Base-by-base conservation (phyloP, 2,888 invertebrate species). In the Diplolepis rosae region DNA sequence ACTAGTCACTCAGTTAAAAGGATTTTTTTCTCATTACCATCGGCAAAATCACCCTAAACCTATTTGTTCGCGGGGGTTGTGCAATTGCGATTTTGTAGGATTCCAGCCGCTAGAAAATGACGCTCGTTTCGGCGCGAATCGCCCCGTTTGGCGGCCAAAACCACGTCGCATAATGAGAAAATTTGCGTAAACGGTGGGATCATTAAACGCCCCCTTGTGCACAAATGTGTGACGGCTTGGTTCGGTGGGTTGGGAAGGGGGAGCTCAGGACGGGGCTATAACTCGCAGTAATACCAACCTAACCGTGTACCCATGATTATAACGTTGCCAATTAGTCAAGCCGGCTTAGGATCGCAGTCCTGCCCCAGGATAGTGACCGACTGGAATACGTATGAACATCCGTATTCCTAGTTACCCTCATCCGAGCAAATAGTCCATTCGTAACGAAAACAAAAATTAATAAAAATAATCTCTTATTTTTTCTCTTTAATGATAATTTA, bases 231-330 rank as follows among this genome's bases (percentile, higher is more conserved):
- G 73, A 72, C 61, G 71, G 67, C 48, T 56, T 68, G 67, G 67
- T 48, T 61, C 67, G 35, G 48, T 6, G 74, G 56, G 42, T 22
- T 4, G 69, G 35, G 61, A 39, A 22, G 68, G 67, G 50, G 71
- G 71, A 70, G 69, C 50, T 71, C 77, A 35, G 61, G 74, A 76
- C 78, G 79, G 52, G 82, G 82, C 87, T 84, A 88, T 88, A 88
- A 88, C 88, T 88, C 87, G 87, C 86, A 85, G 86, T 88, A 88
- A 88, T 88, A 87, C 88, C 88, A 87, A 88, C 87, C 88, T 87
- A 87, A 87, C 86, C 88, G 84, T 87, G 87, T 87, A 86, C 84
- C 87, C 88, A 88, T 87, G 88, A 88, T 88, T 88, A 87, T 88
- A 88, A 87, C 87, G 86, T 85, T 83, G 84, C 88, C 88, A 89